A percentile compares a stretch with the other conserved stretches of the same genome.
These are phyloP conservation scores for Isurus oxyrinchus DNA, from an alignment of 2,113 vertebrate species.

Conservation along the genomic window DNA sequence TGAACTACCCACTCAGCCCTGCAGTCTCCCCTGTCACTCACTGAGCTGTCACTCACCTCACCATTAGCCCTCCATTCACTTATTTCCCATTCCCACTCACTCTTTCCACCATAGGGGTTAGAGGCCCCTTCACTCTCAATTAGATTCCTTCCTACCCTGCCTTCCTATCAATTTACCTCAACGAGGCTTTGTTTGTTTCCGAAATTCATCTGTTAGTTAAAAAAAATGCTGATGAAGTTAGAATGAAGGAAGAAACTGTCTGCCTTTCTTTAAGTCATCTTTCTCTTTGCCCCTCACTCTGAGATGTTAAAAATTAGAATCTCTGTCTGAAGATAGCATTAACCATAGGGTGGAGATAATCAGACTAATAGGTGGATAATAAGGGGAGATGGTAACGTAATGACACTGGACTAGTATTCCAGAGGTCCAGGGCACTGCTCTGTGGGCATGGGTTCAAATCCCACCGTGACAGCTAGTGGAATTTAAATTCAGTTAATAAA, in stretches of 20 bases:
- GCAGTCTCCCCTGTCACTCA: not conserved
- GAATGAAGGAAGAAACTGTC: not conserved
- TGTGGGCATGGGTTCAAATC: too few species aligned
- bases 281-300: not conserved
- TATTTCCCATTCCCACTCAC: not conserved
- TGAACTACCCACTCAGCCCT: not conserved
- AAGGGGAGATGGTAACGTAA: too few species aligned
- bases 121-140: not conserved
- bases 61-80: not conserved
- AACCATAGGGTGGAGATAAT: not conserved
- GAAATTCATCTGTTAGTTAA: not conserved
- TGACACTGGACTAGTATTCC: too few species aligned
- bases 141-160: not conserved
- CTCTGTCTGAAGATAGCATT: not conserved
- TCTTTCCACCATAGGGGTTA: not conserved
- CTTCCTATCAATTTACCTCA: not conserved
- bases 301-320: not conserved
- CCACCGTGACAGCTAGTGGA: too few species aligned
- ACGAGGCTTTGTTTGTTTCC: not conserved
- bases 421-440: too few species aligned
- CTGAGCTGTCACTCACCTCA: not conserved
- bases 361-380: not conserved
- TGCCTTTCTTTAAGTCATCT: not conserved
- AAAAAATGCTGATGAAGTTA: not conserved
- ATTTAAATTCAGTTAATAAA: too few species aligned